A percentile compares a stretch with the other conserved stretches of the same genome.
Conservation (phyloP, 2,888 invertebrate species). For the Noctua janthina region DNA sequence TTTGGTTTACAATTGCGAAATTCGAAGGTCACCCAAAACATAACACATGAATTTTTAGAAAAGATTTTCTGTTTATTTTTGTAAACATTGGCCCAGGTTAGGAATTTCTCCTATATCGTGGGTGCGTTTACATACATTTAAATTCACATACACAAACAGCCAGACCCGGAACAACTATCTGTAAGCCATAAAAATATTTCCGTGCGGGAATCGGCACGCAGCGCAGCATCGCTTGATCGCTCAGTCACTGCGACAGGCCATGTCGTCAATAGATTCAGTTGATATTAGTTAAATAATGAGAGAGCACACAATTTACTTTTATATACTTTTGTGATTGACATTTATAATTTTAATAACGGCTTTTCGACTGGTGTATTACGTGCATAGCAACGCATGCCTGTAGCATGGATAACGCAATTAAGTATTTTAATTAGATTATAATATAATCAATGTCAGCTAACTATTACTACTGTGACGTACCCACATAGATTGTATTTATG, state of each 20-base stretch:
- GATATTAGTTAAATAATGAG: not conserved
- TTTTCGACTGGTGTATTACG: not conserved
- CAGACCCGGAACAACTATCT: no score
- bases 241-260: no score
- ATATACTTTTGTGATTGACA: conserved; percentile 2
- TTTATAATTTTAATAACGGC: not conserved
- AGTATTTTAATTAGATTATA: not conserved
- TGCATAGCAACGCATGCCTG: not conserved
- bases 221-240: no score
- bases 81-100: no score
- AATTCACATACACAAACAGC: no score
- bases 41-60: not conserved
- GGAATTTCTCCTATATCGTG: no score
- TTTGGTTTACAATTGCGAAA: not conserved
- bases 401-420: no score
- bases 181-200: no score
- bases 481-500: not conserved
- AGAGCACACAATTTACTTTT: not conserved
- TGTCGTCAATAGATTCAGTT: no score
- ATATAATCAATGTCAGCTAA: not conserved
- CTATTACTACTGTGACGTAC: not conserved
- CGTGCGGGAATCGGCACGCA: no score
- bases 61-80: no score
- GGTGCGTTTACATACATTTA: no score
- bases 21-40: not conserved